Conservation (phyloP, 2,113 vertebrate genomes). For the Raja brachyura region DNA sequence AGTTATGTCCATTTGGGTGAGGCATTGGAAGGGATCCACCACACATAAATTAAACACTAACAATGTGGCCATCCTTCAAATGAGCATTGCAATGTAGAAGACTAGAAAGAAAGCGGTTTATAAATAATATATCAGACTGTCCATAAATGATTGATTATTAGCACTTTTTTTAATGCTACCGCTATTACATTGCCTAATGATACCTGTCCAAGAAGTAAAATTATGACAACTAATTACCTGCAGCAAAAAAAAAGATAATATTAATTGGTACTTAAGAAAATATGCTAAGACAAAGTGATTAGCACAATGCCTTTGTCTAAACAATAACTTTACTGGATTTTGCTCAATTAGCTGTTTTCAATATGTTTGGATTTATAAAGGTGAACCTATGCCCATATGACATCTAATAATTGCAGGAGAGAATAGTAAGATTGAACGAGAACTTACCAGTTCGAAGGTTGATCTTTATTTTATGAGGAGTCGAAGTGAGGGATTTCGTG, state of each 20-base stretch:
- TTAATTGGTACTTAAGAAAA: background rate
- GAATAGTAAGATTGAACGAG: background rate
- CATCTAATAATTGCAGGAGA: background rate
- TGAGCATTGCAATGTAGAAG: background rate
- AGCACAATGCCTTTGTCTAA: background rate
- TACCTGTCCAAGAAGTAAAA: background rate
- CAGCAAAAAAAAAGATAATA: background rate
- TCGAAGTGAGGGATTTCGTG: no score
- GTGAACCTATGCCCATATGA: background rate
- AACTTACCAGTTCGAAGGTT: no score
- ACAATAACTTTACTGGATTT: background rate
- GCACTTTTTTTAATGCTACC: background rate
- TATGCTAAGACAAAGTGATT: background rate
- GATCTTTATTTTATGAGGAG: no score
- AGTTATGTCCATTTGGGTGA: background rate
- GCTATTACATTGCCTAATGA: background rate
- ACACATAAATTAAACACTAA: background rate
- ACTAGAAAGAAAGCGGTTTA: background rate
- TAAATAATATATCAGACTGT: background rate
- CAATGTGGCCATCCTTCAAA: background rate
- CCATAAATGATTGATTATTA: background rate
- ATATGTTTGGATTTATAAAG: background rate
- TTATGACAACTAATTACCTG: background rate
- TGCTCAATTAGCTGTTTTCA: background rate
- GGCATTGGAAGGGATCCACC: background rate